Evolutionary conservation across 2,888 invertebrate genomes (phyloP), one percentile per base, ranked within the genome.

Genomic region (Syritta pipiens): DNA sequence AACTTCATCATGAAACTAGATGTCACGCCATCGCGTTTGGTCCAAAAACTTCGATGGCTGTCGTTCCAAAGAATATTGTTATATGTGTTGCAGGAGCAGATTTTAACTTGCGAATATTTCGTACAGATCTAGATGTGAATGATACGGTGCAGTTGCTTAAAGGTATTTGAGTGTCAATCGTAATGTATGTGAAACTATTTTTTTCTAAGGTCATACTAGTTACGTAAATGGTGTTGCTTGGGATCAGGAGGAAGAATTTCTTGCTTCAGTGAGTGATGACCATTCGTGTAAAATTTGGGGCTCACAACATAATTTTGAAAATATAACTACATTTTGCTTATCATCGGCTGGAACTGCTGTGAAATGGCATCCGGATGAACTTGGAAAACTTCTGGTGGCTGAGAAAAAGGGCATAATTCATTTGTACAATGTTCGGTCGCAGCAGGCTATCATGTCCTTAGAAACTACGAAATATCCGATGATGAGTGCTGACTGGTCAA

Each of bases 221-320:
- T 94, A 93, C 84, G 90, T 94, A 9, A 95, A 95, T 86, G 91
- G 92, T 79, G 86, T 94, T 14, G 90, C 91, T 6, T 95, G 92
- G 90, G 93, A 94, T 84, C 91, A 92, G 9, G 92, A 92, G 65
- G 94, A 94, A 20, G 91, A 91, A 65, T 90, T 91, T 82, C 86
- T 95, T 55, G 94, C 93, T 10, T 94, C 94, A n/a, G 93, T 92
- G 1, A 93, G 94, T 82, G 95, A 95, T 88, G 95, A 95, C 86
- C 92, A 93, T 81, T 93, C 93, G 0, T 94, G 94, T 83, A 91
- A 92, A 83, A 88, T 95, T 22, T 95, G 94, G 94, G 84, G 83
- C 30, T 89, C 89, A 5, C 89, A 90, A 24, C 88, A 89, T 30
- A 88, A 89, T 74, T 90, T 89, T 71, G 89, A 90, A 81, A 90